Conservation (phyloP, 2,888 invertebrate genomes). For the Agonum fuliginosum region DNA sequence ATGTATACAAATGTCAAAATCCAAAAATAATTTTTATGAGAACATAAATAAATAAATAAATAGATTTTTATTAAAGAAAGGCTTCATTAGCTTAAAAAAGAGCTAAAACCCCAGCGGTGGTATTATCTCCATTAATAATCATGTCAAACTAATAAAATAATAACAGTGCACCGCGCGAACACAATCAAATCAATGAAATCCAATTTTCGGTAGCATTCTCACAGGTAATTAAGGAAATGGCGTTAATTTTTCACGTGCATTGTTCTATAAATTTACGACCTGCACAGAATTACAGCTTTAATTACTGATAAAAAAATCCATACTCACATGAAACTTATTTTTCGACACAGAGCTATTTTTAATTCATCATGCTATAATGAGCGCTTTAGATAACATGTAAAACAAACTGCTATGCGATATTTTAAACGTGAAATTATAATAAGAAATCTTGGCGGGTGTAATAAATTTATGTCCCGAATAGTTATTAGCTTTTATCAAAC, state of each 20-base stretch:
- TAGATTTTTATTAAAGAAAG: too few species aligned
- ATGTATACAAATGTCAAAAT: too few species aligned
- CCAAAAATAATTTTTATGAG: too few species aligned
- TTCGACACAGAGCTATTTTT: slow-evolving; percentile 48
- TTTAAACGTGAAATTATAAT: slow-evolving; percentile 22
- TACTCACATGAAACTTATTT: slow-evolving; percentile 11
- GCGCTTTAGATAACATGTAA: slow-evolving; percentile 42
- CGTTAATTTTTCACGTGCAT: background rate
- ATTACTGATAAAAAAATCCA: slow-evolving; percentile 14
- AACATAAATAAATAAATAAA: too few species aligned
- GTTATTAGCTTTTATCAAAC: slow-evolving; percentile 52
- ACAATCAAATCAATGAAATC: background rate
- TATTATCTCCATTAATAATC: background rate
- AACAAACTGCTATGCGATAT: slow-evolving; percentile 54
- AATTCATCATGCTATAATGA: slow-evolving; percentile 33
- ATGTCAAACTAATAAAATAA: slow-evolving; percentile 8
- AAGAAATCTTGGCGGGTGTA: slow-evolving; percentile 23
- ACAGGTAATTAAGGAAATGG: slow-evolving; percentile 10
- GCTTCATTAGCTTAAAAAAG: too few species aligned
- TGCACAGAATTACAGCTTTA: background rate
- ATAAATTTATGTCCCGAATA: slow-evolving; percentile 41
- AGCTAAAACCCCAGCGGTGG: too few species aligned
- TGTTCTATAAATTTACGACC: slow-evolving; percentile 8
- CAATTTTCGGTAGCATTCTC: background rate
- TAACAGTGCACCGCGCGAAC: background rate